Evolutionary conservation across 2,888 invertebrate species (phyloP).

Genomic region (Amiota mariae): DNA sequence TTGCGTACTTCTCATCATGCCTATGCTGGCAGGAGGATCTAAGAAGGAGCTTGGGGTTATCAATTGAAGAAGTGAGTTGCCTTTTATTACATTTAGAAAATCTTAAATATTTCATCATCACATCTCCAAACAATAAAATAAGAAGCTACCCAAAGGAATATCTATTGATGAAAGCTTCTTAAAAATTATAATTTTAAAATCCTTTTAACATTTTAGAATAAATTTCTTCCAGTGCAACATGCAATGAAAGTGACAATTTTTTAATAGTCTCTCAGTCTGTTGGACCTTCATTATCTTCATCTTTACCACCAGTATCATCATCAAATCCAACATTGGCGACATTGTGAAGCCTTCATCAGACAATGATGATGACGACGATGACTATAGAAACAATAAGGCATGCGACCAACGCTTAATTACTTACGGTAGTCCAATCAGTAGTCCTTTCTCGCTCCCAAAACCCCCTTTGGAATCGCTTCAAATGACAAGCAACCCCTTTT

Average conservation of each 20-base stretch:
- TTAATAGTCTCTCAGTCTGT: conserved; percentile 10
- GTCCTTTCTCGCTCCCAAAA: not conserved
- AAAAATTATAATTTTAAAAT: too few species aligned
- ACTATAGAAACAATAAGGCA: conserved; percentile 21
- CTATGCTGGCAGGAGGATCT: not conserved
- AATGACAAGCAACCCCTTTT: not conserved
- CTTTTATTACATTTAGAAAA: not conserved
- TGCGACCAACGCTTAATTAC: conserved; percentile 53
- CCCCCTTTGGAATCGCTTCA: not conserved
- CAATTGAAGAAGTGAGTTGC: not conserved
- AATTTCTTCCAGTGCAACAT: conserved; percentile 18
- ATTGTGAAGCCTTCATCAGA: not conserved
- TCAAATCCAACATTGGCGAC: conserved; percentile 21
- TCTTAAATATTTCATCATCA: too few species aligned
- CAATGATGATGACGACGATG: not conserved
- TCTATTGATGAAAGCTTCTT: too few species aligned
- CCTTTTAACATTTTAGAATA: not conserved
- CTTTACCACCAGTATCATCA: conserved; percentile 1
- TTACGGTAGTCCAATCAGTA: conserved; percentile 48
- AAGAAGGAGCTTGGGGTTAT: not conserved
- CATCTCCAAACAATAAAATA: too few species aligned
- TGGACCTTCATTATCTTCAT: not conserved
- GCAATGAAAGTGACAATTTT: conserved; percentile 26
- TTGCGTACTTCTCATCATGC: conserved; percentile 22
- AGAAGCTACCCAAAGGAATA: too few species aligned